These are phyloP conservation scores for Phoronis australis DNA, from an alignment of 2,888 invertebrate genomes.

Conservation along the genomic window DNA sequence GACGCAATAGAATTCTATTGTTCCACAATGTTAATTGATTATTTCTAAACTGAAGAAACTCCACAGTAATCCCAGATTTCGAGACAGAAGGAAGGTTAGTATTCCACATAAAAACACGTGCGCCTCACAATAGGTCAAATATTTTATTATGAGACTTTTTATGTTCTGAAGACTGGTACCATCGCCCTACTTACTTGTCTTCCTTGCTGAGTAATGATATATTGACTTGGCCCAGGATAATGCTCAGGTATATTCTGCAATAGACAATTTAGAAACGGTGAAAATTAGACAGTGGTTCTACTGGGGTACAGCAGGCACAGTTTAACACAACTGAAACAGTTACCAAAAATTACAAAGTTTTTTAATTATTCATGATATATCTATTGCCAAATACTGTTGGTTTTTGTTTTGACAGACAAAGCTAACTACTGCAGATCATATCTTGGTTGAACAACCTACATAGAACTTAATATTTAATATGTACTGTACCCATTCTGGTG, in stretches of 20 bases:
- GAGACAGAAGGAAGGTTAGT: no score
- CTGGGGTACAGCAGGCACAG: not conserved
- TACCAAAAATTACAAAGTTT: not conserved
- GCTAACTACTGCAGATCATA: not conserved
- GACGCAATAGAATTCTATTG: no score
- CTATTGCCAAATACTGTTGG: no score
- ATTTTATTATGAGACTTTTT: no score
- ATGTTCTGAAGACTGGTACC: no score
- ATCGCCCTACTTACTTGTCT: constrained; percentile 77
- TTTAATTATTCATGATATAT: no score
- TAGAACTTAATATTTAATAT: not conserved
- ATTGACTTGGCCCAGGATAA: constrained; percentile 95
- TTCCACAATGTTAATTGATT: no score
- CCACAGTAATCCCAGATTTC: no score
- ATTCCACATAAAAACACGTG: no score
- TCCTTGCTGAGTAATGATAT: constrained; percentile 91
- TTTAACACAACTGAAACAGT: not conserved
- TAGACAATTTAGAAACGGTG: constrained; percentile 3
- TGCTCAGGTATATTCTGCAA: constrained; percentile 68
- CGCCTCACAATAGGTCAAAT: no score
- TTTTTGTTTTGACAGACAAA: no score
- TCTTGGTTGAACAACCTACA: not conserved
- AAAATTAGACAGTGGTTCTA: not conserved
- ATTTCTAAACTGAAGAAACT: no score
- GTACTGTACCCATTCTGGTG: constrained; percentile 74